A percentile compares a stretch with the other conserved stretches of the same genome.
phyloP scores from a whole-genome alignment of 2,113 vertebrate species.

The Rhinolophus sinicus region DNA sequence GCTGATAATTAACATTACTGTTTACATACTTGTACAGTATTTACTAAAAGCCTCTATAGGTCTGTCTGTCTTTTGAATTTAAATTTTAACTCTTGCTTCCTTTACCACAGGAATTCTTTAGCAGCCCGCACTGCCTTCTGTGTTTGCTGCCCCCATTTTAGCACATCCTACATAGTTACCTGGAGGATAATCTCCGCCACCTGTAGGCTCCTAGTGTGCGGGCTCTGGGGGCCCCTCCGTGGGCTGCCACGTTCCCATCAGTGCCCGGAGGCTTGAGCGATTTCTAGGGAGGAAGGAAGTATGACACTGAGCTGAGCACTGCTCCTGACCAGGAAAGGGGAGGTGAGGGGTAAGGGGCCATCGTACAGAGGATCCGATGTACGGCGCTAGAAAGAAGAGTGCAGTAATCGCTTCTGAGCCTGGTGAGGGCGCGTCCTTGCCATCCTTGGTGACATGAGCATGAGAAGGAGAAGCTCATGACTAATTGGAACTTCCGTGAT shows the following conservation, averaged over 20 bases:
- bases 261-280: too few relatives aligned
- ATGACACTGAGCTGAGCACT: fast-evolving
- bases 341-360: too few relatives aligned
- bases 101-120: too few relatives aligned
- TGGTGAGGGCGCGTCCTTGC: too few relatives aligned
- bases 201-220: background rate
- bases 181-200: background rate
- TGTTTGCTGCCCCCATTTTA: too few relatives aligned
- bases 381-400: background rate
- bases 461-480: background rate
- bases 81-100: background rate
- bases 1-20: background rate
- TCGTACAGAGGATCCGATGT: background rate
- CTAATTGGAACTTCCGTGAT: fast-evolving
- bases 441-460: fast-evolving
- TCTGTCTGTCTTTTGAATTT: background rate
- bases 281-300: background rate
- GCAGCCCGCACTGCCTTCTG: background rate
- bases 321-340: fast-evolving
- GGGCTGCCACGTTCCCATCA: background rate
- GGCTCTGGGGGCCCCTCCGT: background rate
- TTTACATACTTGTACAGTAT: fast-evolving
- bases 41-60: background rate
- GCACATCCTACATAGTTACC: fast-evolving
- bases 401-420: too few relatives aligned